phyloP scores from a whole-genome alignment of 2,888 invertebrate genomes.

The Flabesymbios commensalis region DNA sequence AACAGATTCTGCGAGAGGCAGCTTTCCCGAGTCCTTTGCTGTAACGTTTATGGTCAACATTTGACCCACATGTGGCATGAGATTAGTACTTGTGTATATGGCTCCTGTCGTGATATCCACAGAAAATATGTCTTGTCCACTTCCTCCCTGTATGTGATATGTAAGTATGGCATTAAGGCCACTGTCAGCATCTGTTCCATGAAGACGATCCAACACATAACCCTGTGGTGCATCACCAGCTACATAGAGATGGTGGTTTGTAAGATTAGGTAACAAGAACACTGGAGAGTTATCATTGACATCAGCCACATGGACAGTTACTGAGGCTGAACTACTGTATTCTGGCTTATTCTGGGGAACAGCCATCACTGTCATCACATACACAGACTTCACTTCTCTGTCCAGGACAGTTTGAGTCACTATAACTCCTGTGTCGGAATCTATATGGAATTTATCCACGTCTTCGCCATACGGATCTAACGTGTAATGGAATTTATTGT shows the following conservation, averaged over 20 bases:
- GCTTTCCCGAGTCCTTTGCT: constrained; percentile 25
- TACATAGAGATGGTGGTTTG: constrained; percentile 25
- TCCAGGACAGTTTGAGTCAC: constrained; percentile 19
- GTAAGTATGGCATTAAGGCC: constrained; percentile 22
- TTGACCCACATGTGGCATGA: constrained; percentile 1
- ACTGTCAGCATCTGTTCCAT: constrained; percentile 25
- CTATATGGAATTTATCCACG: constrained; percentile 18
- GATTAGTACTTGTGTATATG: constrained; percentile 13
- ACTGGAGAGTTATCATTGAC: constrained; percentile 33
- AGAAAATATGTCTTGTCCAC: constrained; percentile 15
- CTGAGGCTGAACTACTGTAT: constrained; percentile 24
- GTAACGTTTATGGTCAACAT: constrained; percentile 12
- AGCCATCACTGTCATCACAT: constrained; percentile 9
- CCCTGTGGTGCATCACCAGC: constrained; percentile 21
- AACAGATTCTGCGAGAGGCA: constrained; percentile 13
- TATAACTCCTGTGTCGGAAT: constrained; percentile 22
- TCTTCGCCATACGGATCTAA: constrained; percentile 66
- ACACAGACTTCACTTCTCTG: constrained; percentile 18
- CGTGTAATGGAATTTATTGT: constrained; percentile 20
- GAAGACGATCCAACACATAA: constrained; percentile 17
- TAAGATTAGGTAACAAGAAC: constrained; percentile 24
- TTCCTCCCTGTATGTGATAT: constrained; percentile 11
- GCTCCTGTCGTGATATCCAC: constrained; percentile 23
- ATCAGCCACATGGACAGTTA: constrained; percentile 28
- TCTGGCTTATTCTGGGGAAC: constrained; percentile 2